Base-by-base conservation (phyloP, 2,797 vertebrate species). In the Spinus pinus region DNA sequence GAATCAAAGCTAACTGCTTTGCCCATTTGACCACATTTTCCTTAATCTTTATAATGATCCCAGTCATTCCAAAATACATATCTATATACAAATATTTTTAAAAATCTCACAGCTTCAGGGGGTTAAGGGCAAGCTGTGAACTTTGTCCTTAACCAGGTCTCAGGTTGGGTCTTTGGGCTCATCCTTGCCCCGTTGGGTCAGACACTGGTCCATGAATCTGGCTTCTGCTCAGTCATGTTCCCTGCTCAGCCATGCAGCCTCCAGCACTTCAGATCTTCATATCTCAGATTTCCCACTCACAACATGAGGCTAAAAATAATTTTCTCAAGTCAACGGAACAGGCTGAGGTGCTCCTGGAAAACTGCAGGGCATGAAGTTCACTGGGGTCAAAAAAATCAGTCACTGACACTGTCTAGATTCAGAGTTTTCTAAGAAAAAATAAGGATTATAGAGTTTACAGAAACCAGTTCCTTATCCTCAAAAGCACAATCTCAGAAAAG, bases 1-100 rank as follows among this genome's bases (percentile, higher is more conserved):
- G 64, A 95, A 96, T 94, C 93, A 94, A 94, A 94, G 90, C 33
- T 86, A 88, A 71, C 83, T 80, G n/a, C 53, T 93, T 90, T 80
- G 62, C 21, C 83, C 71, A 80, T 88, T 92, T 88, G 58, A 79
- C 94, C 92, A 84, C 19, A 51, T 62, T 84, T 94, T 82, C 23
- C 67, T 77, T 84, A 77, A 92, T 87, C 62, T 67, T 86, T 94
- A 65, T 72, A 94, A 86, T 65, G 33, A 94, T 69, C 13, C 7
- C 25, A 54, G 62, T 53, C 30, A 66, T 71, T 92, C 22, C 10
- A 95, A 91, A 77, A 77, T 42, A 50, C 10, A 12, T 39, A 30
- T 18, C 28, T 41, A 14, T 30, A 41, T 22, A 33, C 10, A 54
- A 46, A 46, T 53, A 41, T 53, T 47, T 6, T 31, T 22, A 23